Evolutionary conservation across 2,797 vertebrate species (phyloP), one percentile per base, ranked within the genome.

Genomic region (Characodon lateralis): DNA sequence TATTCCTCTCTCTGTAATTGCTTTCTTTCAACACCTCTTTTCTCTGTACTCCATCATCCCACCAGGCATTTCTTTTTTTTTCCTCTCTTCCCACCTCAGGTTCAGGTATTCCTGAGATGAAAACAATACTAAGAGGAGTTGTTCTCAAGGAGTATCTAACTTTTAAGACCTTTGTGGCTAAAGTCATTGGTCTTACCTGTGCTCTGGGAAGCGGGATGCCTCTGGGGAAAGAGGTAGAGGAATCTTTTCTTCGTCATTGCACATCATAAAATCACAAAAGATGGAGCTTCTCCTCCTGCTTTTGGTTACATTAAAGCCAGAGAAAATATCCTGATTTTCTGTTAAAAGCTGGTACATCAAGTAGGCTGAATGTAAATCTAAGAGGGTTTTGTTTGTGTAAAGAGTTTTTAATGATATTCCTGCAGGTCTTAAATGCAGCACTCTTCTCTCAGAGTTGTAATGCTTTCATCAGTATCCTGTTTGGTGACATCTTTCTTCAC

Each of bases 51-150:
- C 85, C 72, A 79, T 88, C 85, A 80, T 71, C 73, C 79, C 69
- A 65, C 71, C 86, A 81, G 71, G 26, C 76, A 28, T 78, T 46
- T 71, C 76, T 74, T 65, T 58, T 39, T 39, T 56, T 31, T 53
- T 48, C 76, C 58, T n/a, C 50, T 78, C 80, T 80, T 71, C 35
- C 51, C 26, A n/a, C 74, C 74, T 71, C 82, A 99, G 98, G 98
- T 78, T 99, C 98, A 0, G 98, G 98, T 65, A 99, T 99, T 90
- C 98, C 98, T 0, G 98, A 99, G 94, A 99, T 99, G 98, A 99
- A 99, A 94, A 99, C 98, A 6, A 99, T 99, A 84, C 94, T 99
- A 51, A 94, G 98, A 46, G 98, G 98, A 0, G 97, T 99, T 0
- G 97, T 99, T 81, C 96, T 99, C 76, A 99, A 99, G 91, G 98